phyloP scores from a whole-genome alignment of 1,140 invertebrate species.

The Lepidurus packardi region DNA sequence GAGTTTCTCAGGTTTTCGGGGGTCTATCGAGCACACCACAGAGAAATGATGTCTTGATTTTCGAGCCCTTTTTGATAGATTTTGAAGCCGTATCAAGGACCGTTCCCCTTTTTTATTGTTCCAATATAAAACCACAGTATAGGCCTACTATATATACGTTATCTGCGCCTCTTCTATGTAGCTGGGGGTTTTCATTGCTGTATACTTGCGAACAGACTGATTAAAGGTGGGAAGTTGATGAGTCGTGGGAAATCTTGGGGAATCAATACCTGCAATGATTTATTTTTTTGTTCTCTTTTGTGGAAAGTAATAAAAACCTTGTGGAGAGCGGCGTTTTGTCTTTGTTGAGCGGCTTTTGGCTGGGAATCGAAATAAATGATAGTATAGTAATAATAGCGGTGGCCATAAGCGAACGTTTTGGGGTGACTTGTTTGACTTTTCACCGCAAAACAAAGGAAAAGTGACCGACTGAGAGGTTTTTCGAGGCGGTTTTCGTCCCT shows the following conservation, averaged over 20 bases:
- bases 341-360: not conserved
- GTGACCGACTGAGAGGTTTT: not conserved
- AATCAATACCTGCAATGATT: not conserved
- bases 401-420: not conserved
- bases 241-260: not conserved
- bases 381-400: not conserved
- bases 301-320: not conserved
- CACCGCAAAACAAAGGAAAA: not conserved
- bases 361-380: not conserved
- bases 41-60: no score
- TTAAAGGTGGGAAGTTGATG: not conserved
- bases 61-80: no score
- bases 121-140: not conserved
- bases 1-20: no score
- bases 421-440: not conserved
- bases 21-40: no score
- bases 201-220: not conserved
- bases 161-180: not conserved
- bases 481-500: not conserved
- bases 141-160: not conserved
- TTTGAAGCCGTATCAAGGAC: no score
- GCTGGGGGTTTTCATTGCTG: not conserved
- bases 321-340: conserved; percentile 3
- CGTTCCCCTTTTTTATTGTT: no score
- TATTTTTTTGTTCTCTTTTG: not conserved